phyloP scores from a whole-genome alignment of 2,888 invertebrate species.

The Phorcus lineatus region DNA sequence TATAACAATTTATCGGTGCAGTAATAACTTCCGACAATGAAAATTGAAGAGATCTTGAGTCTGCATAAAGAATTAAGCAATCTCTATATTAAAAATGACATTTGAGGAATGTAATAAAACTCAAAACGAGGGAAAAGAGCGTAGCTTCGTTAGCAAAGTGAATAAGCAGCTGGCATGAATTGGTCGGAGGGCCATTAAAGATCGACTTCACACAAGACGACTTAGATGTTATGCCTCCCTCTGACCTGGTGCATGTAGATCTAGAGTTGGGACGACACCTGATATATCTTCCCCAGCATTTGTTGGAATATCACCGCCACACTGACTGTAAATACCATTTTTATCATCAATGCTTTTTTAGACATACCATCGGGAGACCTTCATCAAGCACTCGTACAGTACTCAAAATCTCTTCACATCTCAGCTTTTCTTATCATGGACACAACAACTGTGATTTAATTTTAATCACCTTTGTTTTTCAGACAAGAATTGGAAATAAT shows the following conservation, averaged over 20 bases:
- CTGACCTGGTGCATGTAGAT: neutral
- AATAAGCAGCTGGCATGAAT: slow-evolving; percentile 1
- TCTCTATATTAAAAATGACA: slow-evolving; percentile 20
- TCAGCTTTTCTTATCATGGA: too few relatives aligned
- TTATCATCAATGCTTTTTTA: too few relatives aligned
- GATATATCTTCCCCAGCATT: slow-evolving; percentile 4
- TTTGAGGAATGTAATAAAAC: slow-evolving; percentile 18
- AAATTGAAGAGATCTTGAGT: neutral
- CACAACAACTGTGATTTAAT: too few relatives aligned
- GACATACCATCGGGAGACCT: too few relatives aligned
- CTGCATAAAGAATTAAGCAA: slow-evolving; percentile 7
- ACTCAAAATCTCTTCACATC: too few relatives aligned
- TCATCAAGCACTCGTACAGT: too few relatives aligned
- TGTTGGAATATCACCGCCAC: neutral
- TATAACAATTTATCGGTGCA: neutral
- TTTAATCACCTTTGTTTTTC: too few relatives aligned
- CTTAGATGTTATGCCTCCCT: slow-evolving; percentile 1
- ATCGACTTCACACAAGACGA: slow-evolving; percentile 3
- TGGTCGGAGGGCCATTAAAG: neutral
- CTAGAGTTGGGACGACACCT: neutral
- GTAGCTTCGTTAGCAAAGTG: slow-evolving; percentile 15
- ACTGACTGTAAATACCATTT: too few relatives aligned
- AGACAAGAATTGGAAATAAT: too few relatives aligned
- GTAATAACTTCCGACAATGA: neutral
- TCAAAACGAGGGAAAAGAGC: neutral